Conservation (phyloP, 1,140 invertebrate genomes). For the Sminthurides bifidus region DNA sequence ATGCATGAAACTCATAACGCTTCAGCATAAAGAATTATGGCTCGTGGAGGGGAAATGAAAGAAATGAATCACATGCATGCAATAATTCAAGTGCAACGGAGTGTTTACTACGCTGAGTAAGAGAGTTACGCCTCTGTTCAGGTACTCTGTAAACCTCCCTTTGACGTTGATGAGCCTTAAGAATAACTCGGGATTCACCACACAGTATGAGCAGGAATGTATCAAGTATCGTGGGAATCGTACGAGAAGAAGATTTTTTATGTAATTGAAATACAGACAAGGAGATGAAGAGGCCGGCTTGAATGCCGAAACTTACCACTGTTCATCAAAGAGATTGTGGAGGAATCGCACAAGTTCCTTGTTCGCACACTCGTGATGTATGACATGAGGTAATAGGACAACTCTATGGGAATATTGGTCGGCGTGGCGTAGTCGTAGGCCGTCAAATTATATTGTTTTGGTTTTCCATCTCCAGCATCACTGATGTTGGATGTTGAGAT, state of each 20-base stretch:
- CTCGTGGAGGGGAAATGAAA: too few relatives aligned
- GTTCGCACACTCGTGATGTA: conserved; percentile 21
- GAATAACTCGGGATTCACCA: neutral
- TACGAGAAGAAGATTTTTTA: neutral
- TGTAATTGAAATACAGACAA: neutral
- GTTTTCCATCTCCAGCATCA: neutral
- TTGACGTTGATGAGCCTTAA: neutral
- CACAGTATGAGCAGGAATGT: neutral
- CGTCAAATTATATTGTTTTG: conserved; percentile 16
- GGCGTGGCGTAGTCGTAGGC: conserved; percentile 26
- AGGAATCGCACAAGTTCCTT: conserved; percentile 8
- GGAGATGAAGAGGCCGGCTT: neutral
- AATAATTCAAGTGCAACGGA: too few relatives aligned
- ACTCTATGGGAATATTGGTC: conserved; percentile 30
- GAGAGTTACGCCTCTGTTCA: too few relatives aligned
- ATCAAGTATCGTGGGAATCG: neutral
- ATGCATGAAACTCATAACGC: too few relatives aligned
- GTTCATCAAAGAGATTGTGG: conserved; percentile 22
- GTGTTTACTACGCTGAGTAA: too few relatives aligned
- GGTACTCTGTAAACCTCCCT: too few relatives aligned
- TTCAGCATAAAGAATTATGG: too few relatives aligned
- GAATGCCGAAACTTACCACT: conserved; percentile 3
- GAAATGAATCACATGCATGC: too few relatives aligned
- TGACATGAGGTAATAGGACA: conserved; percentile 26
- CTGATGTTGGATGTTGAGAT: neutral